Evolutionary conservation across 2,888 invertebrate species (phyloP).

Genomic region (Gandaritis pyraliata): DNA sequence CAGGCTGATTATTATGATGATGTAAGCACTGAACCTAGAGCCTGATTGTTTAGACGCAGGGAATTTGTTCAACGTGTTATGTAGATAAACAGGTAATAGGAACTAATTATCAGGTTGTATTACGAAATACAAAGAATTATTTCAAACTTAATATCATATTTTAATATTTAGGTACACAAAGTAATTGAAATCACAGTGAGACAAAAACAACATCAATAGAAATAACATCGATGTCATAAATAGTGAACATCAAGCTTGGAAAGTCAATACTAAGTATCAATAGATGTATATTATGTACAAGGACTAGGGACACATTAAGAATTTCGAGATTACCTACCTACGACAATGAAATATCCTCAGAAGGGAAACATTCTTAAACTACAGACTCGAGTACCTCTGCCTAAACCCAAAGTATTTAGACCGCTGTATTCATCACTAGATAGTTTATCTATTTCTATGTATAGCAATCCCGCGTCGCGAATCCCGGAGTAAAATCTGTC

Average conservation of each 20-base stretch:
- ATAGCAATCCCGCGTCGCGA: too few species aligned
- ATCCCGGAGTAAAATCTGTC: too few species aligned
- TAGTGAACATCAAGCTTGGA: slow-evolving; percentile 50
- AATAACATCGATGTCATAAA: slow-evolving; percentile 55
- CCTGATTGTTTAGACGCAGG: too few species aligned
- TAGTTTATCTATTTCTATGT: too few species aligned
- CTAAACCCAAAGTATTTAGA: neutral
- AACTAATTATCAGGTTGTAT: slow-evolving; percentile 14
- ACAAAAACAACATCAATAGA: slow-evolving; percentile 68
- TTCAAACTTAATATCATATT: slow-evolving; percentile 67
- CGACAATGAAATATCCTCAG: neutral
- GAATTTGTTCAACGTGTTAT: too few species aligned
- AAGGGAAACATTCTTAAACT: slow-evolving; percentile 1
- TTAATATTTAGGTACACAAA: slow-evolving; percentile 73
- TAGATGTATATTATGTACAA: slow-evolving; percentile 41
- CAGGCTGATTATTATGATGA: too few species aligned
- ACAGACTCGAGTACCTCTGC: neutral
- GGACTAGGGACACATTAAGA: slow-evolving; percentile 40
- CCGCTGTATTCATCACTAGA: neutral
- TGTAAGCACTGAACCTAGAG: too few species aligned
- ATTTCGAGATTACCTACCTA: slow-evolving; percentile 35
- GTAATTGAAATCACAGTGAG: slow-evolving; percentile 77
- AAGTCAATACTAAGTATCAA: slow-evolving; percentile 2
- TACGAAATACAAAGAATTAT: slow-evolving; percentile 44
- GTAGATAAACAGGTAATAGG: too few species aligned